Conservation (phyloP, 2,797 vertebrate species). For the Ataeniobius toweri region DNA sequence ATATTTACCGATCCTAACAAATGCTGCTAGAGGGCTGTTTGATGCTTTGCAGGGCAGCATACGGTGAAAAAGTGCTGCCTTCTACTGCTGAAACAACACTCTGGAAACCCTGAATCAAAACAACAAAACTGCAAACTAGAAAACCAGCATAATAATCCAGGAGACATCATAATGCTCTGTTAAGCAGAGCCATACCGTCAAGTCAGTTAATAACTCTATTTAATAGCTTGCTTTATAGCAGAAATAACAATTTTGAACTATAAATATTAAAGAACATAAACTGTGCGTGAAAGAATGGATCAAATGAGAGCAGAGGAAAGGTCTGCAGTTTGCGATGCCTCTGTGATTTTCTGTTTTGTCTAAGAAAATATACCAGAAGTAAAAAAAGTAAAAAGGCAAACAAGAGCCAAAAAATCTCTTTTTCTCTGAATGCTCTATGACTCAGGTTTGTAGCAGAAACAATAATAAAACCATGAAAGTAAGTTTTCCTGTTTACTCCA, state of each 20-base stretch:
- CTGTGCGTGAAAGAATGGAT: conserved; percentile 25
- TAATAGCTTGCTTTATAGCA: conserved; percentile 22
- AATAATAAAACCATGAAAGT: neutral
- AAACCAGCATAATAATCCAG: conserved; percentile 15
- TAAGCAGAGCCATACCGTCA: conserved; percentile 1
- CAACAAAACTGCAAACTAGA: conserved; percentile 4
- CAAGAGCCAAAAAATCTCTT: neutral
- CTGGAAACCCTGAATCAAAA: conserved; percentile 8
- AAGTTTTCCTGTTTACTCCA: too few relatives aligned
- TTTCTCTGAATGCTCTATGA: neutral
- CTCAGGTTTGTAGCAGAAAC: neutral
- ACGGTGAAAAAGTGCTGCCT: conserved; percentile 1
- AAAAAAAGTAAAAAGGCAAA: neutral
- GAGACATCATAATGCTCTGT: conserved; percentile 3
- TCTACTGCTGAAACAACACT: conserved; percentile 11
- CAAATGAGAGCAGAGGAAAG: conserved; percentile 30
- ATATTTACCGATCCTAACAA: conserved; percentile 4
- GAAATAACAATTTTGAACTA: conserved; percentile 23
- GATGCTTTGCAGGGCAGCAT: conserved; percentile 4
- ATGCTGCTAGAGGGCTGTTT: conserved; percentile 8
- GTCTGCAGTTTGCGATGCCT: conserved; percentile 12
- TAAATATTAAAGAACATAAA: conserved; percentile 43
- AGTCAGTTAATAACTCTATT: conserved; percentile 12
- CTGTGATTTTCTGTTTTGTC: conserved; percentile 25
- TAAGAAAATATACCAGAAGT: conserved; percentile 16